Conservation (phyloP, 2,113 vertebrate species). For the Cervus canadensis region DNA sequence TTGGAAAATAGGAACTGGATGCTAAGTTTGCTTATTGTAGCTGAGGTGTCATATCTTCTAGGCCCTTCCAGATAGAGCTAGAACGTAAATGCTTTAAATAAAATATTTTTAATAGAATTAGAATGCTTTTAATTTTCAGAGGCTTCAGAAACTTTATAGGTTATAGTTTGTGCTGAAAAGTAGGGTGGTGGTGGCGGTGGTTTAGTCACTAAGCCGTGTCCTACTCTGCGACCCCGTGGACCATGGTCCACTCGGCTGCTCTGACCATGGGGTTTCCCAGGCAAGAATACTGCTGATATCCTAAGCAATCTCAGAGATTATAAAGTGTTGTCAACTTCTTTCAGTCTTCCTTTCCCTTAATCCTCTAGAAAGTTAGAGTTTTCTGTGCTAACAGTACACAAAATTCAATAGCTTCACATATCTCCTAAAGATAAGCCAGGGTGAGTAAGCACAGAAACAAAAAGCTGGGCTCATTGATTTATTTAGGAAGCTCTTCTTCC, state of each 20-base stretch:
- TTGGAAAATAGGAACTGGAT: neutral
- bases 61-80: neutral
- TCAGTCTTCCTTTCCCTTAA: neutral
- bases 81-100: neutral
- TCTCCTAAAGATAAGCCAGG: neutral
- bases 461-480: neutral
- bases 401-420: neutral
- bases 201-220: neutral
- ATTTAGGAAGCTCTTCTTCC: neutral
- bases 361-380: neutral
- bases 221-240: neutral
- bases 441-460: neutral
- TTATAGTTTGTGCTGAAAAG: neutral
- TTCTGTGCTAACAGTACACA: neutral
- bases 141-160: neutral
- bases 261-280: neutral
- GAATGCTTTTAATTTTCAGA: neutral
- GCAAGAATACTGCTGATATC: neutral
- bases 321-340: accelerated
- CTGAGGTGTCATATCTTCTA: neutral
- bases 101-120: neutral
- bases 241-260: neutral
- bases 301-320: neutral
- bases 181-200: neutral
- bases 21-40: neutral